Conservation (phyloP, 2,113 vertebrate species). For the Ageneiosus marmoratus region DNA sequence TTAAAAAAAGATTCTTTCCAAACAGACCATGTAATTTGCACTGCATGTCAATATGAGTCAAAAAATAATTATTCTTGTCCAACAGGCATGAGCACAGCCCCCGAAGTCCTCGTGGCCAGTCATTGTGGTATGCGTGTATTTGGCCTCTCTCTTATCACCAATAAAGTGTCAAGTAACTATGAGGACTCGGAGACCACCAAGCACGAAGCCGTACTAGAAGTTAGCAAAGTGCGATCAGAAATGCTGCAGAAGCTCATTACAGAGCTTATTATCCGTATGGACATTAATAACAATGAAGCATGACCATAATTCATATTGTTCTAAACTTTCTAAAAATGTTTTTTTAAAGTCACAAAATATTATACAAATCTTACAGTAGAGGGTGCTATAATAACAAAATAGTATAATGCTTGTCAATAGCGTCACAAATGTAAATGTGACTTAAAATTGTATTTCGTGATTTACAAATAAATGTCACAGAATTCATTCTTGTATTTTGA, state of each 20-base stretch:
- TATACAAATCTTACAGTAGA: neutral
- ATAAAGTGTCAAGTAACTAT: conserved; percentile 76
- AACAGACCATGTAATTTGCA: neutral
- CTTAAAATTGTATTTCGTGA: no score
- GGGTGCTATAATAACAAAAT: neutral
- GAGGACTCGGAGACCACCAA: conserved; percentile 70
- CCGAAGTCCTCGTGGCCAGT: conserved; percentile 75
- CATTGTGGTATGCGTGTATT: conserved; percentile 79
- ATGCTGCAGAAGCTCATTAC: conserved; percentile 73
- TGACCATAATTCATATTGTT: conserved; percentile 42
- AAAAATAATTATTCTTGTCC: neutral
- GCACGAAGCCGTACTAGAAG: conserved; percentile 74
- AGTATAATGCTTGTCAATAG: neutral
- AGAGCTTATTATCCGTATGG: conserved; percentile 71
- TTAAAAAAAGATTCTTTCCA: no score
- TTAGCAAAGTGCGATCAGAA: conserved; percentile 71
- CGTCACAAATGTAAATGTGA: no score
- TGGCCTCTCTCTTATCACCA: conserved; percentile 81
- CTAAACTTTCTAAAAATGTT: neutral
- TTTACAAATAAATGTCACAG: no score
- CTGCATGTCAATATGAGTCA: neutral
- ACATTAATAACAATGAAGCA: conserved; percentile 71
- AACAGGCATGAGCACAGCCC: conserved; percentile 81
- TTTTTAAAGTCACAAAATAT: neutral
- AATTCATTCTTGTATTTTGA: no score